Conservation (phyloP, 2,113 vertebrate genomes). For the Leiothrix lutea region DNA sequence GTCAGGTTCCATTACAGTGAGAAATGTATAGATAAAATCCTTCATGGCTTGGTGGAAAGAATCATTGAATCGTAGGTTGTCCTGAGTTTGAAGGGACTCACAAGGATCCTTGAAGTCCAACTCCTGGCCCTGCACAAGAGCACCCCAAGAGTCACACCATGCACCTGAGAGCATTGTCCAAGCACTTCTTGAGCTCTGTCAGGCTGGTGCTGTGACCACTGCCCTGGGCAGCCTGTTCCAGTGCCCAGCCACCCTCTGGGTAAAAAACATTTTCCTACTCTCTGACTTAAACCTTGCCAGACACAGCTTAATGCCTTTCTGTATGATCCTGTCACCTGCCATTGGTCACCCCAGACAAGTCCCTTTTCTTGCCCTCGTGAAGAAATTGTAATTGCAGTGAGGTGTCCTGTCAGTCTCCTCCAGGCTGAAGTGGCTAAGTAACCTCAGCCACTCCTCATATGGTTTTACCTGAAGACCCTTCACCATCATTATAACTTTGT, state of each 20-base stretch:
- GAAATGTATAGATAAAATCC: background rate
- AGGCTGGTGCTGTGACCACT: background rate
- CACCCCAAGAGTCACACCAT: background rate
- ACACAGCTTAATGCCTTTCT: background rate
- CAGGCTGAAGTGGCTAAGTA: background rate
- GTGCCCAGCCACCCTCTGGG: too few species aligned
- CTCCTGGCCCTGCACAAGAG: background rate
- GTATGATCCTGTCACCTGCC: background rate
- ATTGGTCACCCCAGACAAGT: background rate
- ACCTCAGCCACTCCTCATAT: background rate
- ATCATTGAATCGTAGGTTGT: background rate
- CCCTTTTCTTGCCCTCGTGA: background rate
- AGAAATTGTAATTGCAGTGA: background rate
- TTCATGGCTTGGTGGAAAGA: background rate
- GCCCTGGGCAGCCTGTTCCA: too few species aligned
- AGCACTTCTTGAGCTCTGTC: background rate
- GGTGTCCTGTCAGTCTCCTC: too few species aligned
- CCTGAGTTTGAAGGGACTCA: background rate
- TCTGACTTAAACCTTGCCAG: background rate
- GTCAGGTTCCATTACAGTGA: background rate
- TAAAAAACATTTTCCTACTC: rapidly evolving
- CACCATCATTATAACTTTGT: background rate
- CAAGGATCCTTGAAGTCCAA: background rate
- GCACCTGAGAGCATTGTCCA: background rate
- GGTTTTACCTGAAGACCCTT: background rate